Conservation (phyloP, 2,888 invertebrate genomes). For the Dendrolimus houi region DNA sequence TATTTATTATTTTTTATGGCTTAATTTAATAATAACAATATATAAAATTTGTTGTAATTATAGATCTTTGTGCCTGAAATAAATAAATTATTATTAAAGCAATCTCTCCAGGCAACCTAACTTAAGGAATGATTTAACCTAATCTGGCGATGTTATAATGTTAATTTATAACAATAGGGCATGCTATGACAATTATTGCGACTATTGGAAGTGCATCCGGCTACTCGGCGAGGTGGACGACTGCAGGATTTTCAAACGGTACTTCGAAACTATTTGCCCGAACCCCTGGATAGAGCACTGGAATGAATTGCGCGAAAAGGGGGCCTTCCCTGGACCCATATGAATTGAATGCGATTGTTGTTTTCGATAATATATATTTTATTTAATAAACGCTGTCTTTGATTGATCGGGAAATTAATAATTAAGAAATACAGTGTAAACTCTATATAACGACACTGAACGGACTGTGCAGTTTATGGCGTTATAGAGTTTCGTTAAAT, state of each 20-base stretch:
- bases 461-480: no score
- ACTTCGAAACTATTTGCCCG: constrained; percentile 66
- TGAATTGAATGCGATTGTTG: constrained; percentile 14
- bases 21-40: no score
- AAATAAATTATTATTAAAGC: no score
- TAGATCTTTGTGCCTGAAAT: no score
- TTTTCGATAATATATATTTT: constrained; percentile 7
- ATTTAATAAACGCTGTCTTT: constrained; percentile 1
- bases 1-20: no score
- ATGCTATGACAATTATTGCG: constrained; percentile 65
- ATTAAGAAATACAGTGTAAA: no score
- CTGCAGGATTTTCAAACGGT: constrained; percentile 64
- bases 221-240: constrained; percentile 55
- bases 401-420: background rate
- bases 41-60: no score
- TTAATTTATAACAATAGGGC: constrained; percentile 31
- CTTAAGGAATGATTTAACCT: no score
- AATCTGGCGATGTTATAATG: no score
- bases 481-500: no score
- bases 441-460: no score
- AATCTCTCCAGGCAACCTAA: no score
- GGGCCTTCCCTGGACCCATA: constrained; percentile 60
- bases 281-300: constrained; percentile 61
- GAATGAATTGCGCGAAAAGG: constrained; percentile 55
- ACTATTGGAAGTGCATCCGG: constrained; percentile 53